phyloP scores from a whole-genome alignment of 2,888 invertebrate species.

The Thereva nobilitata region DNA sequence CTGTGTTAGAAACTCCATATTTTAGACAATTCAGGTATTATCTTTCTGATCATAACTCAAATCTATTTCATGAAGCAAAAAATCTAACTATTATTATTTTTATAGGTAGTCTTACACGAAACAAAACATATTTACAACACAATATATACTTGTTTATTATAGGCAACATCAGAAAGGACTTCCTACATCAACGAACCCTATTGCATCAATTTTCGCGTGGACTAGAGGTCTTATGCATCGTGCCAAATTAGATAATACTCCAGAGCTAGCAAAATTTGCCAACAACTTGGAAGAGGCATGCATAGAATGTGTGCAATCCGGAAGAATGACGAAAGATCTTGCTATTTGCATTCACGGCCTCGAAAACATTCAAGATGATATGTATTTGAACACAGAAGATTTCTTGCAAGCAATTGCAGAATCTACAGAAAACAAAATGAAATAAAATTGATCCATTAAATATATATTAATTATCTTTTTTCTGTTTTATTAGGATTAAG shows the following conservation, averaged over 20 bases:
- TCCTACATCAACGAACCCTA: slow-evolving; percentile 86
- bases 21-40: no score
- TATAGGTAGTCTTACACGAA: background rate
- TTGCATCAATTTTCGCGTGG: slow-evolving; percentile 92
- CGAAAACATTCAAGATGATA: slow-evolving; percentile 77
- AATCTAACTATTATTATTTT: background rate
- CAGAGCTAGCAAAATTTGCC: slow-evolving; percentile 74
- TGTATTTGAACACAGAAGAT: slow-evolving; percentile 83
- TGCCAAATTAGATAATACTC: slow-evolving; percentile 78
- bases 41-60: no score
- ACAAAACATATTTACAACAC: slow-evolving; percentile 42
- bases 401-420: slow-evolving; percentile 82
- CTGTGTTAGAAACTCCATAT: no score
- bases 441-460: slow-evolving; percentile 30
- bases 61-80: no score
- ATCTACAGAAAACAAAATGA: slow-evolving; percentile 64
- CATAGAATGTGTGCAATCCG: slow-evolving; percentile 78
- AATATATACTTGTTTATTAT: slow-evolving; percentile 47
- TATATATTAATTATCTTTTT: no score
- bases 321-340: slow-evolving; percentile 88
- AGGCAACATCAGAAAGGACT: slow-evolving; percentile 85
- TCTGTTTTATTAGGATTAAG: no score
- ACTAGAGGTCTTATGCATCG: slow-evolving; percentile 82
- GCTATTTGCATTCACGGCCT: slow-evolving; percentile 85
- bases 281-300: slow-evolving; percentile 77